These are phyloP conservation scores for Sialis lutaria DNA, from an alignment of 2,888 invertebrate species.

Conservation along the genomic window DNA sequence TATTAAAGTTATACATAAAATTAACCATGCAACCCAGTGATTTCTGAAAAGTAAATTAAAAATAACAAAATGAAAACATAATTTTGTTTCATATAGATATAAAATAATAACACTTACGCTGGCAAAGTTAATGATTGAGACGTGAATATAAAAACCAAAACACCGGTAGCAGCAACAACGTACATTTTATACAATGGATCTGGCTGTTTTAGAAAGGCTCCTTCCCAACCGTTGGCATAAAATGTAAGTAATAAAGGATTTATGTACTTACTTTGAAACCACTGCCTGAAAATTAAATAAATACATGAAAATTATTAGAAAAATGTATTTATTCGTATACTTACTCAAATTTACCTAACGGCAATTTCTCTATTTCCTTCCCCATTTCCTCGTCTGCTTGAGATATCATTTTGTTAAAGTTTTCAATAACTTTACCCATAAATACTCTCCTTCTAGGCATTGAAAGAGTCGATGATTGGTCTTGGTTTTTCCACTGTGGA, in stretches of 20 bases:
- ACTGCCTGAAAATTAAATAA: constrained; percentile 36
- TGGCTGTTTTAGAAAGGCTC: constrained; percentile 51
- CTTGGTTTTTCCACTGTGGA: not conserved
- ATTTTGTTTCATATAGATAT: constrained; percentile 7
- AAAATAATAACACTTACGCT: constrained; percentile 23
- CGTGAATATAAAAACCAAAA: constrained; percentile 37
- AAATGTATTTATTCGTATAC: constrained; percentile 12
- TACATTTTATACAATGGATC: constrained; percentile 80
- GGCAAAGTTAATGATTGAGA: constrained; percentile 41
- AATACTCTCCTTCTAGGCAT: constrained; percentile 39
- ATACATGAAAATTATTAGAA: not conserved
- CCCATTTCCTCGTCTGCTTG: constrained; percentile 64
- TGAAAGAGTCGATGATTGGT: constrained; percentile 6
- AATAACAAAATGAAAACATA: not conserved
- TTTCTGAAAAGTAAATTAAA: constrained; percentile 14
- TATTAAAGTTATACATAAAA: constrained; percentile 25
- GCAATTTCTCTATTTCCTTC: constrained; percentile 65
- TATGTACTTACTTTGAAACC: constrained; percentile 40
- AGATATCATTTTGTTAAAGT: constrained; percentile 45
- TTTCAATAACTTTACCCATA: constrained; percentile 47
- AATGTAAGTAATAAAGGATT: constrained; percentile 44
- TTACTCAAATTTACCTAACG: constrained; percentile 62
- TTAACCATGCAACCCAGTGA: constrained; percentile 26
- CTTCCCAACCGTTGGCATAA: constrained; percentile 44
- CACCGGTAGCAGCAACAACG: constrained; percentile 37